phyloP scores from a whole-genome alignment of 2,113 vertebrate genomes.

The Megaceryle torquata region DNA sequence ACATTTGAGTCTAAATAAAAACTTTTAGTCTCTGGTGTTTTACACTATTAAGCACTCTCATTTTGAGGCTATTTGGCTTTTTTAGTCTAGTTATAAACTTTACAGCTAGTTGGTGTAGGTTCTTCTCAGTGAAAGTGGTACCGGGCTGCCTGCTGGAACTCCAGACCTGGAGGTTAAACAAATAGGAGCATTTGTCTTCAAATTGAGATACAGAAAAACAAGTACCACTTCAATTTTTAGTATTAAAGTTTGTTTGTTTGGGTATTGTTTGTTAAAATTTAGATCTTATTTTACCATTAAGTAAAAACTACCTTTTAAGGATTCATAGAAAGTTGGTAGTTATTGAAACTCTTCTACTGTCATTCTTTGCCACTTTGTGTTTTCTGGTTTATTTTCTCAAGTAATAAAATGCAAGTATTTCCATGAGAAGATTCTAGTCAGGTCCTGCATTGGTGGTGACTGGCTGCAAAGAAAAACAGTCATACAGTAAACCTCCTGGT shows the following conservation, averaged over 20 bases:
- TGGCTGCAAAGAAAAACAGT: not conserved
- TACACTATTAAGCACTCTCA: not conserved
- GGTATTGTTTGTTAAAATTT: not conserved
- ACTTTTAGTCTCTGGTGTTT: not conserved
- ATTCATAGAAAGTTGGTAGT: not conserved
- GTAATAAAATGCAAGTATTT: not conserved
- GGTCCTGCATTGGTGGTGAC: not conserved
- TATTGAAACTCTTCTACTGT: not conserved
- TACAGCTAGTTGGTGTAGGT: not conserved
- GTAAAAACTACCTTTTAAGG: not conserved
- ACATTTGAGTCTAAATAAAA: accelerated
- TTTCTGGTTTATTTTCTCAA: not conserved
- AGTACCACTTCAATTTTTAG: not conserved
- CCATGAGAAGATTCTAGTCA: not conserved
- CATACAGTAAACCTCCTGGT: not conserved
- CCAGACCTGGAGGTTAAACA: not conserved
- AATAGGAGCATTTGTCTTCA: not conserved
- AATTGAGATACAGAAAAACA: not conserved
- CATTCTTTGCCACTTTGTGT: not conserved
- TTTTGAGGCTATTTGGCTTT: not conserved
- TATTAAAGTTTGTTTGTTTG: not conserved
- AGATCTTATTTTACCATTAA: not conserved
- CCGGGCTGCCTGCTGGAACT: not conserved
- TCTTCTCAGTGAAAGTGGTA: not conserved
- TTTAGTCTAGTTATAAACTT: not conserved